Base-by-base conservation (phyloP, 1,140 invertebrate genomes). In the Agrilus planipennis region DNA sequence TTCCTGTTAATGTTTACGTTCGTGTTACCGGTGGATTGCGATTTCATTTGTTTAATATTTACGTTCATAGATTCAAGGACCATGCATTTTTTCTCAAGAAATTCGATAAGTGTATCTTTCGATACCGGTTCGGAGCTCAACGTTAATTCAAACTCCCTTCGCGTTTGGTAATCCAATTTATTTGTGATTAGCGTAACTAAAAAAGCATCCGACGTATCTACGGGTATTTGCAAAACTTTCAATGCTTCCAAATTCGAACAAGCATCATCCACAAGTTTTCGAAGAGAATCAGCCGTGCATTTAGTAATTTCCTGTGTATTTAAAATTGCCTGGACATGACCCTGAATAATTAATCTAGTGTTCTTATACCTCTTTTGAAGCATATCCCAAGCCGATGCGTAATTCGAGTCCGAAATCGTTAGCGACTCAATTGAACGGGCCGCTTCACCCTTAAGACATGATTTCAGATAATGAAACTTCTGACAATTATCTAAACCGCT, bases 71-170 rank as follows among this genome's bases (percentile, higher is more conserved):
- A 27, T 38, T 58, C 53, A 6, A 58, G 41, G 15, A 53, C 43
- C 31, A 49, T 41, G 42, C 52, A 52, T 39, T 41, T 43, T 4
- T 34, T 29, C 19, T 46, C 41, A 7, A 56, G 40, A 45, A 60
- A 57, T 30, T 41, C 47, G 30, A 42, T 42, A 2, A 60, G 38
- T 23, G 34, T 36, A 50, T 52, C 10, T 45, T 50, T 5, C 53
- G 23, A 27, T 27, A n/a, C 51, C 31, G 54, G 27, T 34, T 40
- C 42, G 19, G 46, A 45, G 3, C 44, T 9, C 5, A 31, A 15
- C 6, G 29, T 12, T 14, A 15, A 14, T 12, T 31, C 5, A 9
- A 9, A 31, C 5, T 31, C 29, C 15, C 15, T 31, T 31, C 15
- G 6, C 15, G 12, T 6, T 10, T 31, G 5, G 15, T 10, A 31